These are phyloP conservation scores for Anastrepha ludens DNA, from an alignment of 1,140 invertebrate genomes.

Conservation along the genomic window DNA sequence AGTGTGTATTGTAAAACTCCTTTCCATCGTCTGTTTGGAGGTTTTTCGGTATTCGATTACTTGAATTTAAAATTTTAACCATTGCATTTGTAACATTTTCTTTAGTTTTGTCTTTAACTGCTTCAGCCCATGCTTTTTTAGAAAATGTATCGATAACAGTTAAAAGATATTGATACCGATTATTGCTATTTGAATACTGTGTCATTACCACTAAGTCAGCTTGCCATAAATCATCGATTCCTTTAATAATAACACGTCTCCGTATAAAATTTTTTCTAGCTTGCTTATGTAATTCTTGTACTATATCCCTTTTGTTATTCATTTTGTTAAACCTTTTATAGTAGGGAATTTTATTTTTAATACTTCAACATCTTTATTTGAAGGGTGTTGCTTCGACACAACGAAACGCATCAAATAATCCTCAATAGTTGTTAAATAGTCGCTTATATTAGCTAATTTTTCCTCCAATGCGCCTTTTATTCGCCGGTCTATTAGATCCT, in stretches of 20 bases:
- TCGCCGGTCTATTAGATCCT: neutral
- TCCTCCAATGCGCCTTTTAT: neutral
- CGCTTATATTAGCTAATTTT: neutral
- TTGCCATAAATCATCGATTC: constrained; percentile 33
- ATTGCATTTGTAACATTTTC: constrained; percentile 48
- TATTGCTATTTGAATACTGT: constrained; percentile 64
- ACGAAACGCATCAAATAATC: constrained; percentile 33
- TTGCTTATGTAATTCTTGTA: constrained; percentile 7
- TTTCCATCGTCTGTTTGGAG: constrained; percentile 66
- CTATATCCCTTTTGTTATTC: neutral
- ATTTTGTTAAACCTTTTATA: constrained; percentile 14
- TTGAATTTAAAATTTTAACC: constrained; percentile 14
- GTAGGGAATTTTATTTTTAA: constrained; percentile 21
- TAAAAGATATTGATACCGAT: constrained; percentile 74
- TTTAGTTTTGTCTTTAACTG: constrained; percentile 74
- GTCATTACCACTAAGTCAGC: constrained; percentile 58
- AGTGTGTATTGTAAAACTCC: constrained; percentile 68
- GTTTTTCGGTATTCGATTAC: constrained; percentile 66
- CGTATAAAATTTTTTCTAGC: neutral
- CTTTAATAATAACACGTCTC: constrained; percentile 16
- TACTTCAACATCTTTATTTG: neutral
- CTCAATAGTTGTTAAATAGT: constrained; percentile 12
- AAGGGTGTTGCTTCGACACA: constrained; percentile 7
- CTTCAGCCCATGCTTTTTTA: constrained; percentile 68
- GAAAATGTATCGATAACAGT: constrained; percentile 72